Percentiles rank a stretch among this genome's conserved stretches.
These are phyloP conservation scores for Prenolepis imparis DNA, from an alignment of 2,888 invertebrate genomes.

Conservation along the genomic window DNA sequence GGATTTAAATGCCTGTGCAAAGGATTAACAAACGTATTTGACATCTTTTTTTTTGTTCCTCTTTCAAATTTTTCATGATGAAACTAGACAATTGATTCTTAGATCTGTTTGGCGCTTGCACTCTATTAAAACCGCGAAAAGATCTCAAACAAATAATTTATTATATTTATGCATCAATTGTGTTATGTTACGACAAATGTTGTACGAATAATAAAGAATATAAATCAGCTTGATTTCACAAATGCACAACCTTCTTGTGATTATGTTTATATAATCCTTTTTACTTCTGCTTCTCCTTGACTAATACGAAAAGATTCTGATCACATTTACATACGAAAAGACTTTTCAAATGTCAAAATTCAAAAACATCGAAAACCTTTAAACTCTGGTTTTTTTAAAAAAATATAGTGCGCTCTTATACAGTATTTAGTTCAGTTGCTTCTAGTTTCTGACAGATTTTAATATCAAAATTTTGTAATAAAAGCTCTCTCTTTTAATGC, in stretches of 20 bases:
- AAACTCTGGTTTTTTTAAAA: too few relatives aligned
- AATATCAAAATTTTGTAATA: not conserved
- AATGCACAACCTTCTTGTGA: not conserved
- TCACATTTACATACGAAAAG: not conserved
- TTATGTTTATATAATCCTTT: not conserved
- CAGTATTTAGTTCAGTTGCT: not conserved
- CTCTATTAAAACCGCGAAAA: not conserved
- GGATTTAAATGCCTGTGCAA: not conserved
- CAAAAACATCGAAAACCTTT: not conserved
- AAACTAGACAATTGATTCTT: not conserved
- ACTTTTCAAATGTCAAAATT: not conserved
- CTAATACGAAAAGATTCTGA: not conserved
- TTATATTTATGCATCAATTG: not conserved
- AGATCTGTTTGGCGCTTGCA: not conserved
- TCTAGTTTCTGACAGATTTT: not conserved
- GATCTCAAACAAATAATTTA: not conserved
- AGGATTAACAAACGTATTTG: too few relatives aligned
- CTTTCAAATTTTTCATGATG: not conserved
- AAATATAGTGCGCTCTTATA: not conserved
- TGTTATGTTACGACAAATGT: not conserved
- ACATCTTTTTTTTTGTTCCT: not conserved
- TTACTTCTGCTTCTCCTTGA: not conserved
- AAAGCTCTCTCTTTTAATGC: not conserved
- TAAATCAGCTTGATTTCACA: not conserved
- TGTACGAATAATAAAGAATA: not conserved